Evolutionary conservation across 1,140 invertebrate species (phyloP), one percentile per base, ranked within the genome.

Genomic region (Eufriesea mexicana): DNA sequence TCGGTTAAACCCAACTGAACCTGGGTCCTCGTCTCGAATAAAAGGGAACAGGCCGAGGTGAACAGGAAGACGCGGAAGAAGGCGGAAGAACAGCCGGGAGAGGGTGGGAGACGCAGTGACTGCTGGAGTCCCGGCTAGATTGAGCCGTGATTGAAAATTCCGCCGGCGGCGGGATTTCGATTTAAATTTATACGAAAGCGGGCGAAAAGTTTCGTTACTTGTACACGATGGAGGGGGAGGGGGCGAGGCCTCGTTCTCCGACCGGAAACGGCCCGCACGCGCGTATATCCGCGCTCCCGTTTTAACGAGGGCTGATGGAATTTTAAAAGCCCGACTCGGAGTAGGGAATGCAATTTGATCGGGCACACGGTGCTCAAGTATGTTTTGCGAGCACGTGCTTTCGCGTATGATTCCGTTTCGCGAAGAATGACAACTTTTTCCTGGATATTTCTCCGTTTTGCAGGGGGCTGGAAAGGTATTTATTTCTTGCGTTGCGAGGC

Each of bases 131-230:
- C 90, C 86, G 89, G 86, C 86, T 91, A 90, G 93, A 94, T 93
- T 92, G 91, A 94, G 89, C 85, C 86, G 91, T 92, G 93, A 94
- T 94, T 94, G 93, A 93, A 94, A 93, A 93, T 88, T 92, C 87
- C 70, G 92, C 93, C 89, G 84, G 73, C 66, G 91, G 92, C 91
- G 70, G 85, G 84, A 86, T 79, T 91, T 92, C 91, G 88, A 92
- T 89, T 93, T 91, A 92, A 93, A 89, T 88, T 84, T 89, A 89
- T 79, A 42, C 54, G 51, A 80, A 51, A 71, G n/a, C 68, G 68
- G 9, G 45, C 49, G 25, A 66, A 64, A 80, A 80, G 78, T 80
- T 80, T 80, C 70, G 78, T 79, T 54, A 45, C 68, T 79, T 55
- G 68, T 79, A 61, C 67, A 64, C 35, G 35, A 35, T 2, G 35